Percentiles rank a stretch among this genome's conserved stretches.
Conservation (phyloP, 2,113 vertebrate species). For the Myrmecophaga tridactyla region DNA sequence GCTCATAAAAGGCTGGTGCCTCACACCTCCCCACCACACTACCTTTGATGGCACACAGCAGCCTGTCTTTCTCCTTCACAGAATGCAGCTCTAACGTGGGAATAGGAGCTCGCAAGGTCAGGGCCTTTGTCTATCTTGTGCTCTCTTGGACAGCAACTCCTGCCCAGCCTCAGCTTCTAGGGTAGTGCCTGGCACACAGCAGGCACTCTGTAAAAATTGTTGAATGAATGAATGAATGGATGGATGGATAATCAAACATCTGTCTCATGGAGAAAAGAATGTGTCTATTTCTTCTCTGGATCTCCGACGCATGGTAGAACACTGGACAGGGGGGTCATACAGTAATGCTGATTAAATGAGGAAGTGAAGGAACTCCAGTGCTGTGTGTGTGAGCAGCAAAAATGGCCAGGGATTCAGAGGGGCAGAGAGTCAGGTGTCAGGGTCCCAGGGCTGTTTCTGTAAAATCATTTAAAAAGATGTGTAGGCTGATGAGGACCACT, state of each 20-base stretch:
- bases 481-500: background rate
- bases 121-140: background rate
- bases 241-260: background rate
- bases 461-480: background rate
- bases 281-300: rapidly evolving
- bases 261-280: background rate
- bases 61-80: background rate
- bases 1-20: background rate
- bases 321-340: background rate
- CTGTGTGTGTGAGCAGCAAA: background rate
- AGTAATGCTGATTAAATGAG: background rate
- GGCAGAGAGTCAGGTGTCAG: background rate
- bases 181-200: no score
- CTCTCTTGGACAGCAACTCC: background rate
- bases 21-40: background rate
- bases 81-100: background rate
- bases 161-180: background rate
- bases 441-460: background rate
- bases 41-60: background rate
- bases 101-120: background rate
- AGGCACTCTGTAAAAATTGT: no score
- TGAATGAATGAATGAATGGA: no score
- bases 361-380: background rate
- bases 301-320: background rate
- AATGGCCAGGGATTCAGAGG: background rate